Conservation (phyloP, 2,797 vertebrate genomes). For the Avahi laniger region DNA sequence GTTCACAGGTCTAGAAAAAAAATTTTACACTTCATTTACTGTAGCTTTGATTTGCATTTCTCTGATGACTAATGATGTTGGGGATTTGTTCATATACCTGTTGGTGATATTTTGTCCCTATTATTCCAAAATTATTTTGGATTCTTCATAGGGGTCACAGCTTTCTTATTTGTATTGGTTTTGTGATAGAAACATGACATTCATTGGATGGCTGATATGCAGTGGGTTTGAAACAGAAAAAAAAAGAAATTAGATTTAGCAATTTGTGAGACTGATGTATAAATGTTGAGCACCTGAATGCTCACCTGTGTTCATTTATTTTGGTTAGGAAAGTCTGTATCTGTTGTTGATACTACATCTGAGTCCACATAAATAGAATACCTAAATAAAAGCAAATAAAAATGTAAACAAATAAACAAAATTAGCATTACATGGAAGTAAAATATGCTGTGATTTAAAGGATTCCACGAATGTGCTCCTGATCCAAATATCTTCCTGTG, state of each 20-base stretch:
- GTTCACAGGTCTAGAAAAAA: too few relatives aligned
- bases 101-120: background rate
- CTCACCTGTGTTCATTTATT: background rate
- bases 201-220: background rate
- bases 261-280: background rate
- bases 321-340: background rate
- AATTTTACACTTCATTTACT: background rate
- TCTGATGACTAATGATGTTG: background rate
- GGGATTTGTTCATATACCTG: background rate
- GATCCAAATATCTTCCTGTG: background rate
- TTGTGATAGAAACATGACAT: background rate
- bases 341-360: background rate
- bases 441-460: background rate
- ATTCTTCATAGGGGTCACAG: background rate
- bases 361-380: background rate
- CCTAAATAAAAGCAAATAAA: background rate
- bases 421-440: background rate
- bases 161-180: background rate
- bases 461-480: background rate
- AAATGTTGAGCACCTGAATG: background rate
- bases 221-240: slow-evolving; percentile 7
- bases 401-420: background rate
- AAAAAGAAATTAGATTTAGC: background rate
- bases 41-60: background rate
- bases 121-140: background rate